Percentiles rank a stretch among this genome's conserved stretches.
These are phyloP conservation scores for Athetis lepigone DNA, from an alignment of 2,888 invertebrate species.

Conservation along the genomic window DNA sequence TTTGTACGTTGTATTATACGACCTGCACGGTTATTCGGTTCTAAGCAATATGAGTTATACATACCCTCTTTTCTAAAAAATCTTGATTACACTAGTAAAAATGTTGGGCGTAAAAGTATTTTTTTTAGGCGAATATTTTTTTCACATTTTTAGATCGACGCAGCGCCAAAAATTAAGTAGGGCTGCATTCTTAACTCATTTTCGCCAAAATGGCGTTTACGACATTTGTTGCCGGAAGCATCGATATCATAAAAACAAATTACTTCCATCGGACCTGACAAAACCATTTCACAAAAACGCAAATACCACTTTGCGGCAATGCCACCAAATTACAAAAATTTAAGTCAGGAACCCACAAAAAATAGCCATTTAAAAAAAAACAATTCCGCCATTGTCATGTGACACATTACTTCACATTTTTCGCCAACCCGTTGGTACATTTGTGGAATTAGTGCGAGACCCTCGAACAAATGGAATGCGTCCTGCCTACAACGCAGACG, in stretches of 20 bases:
- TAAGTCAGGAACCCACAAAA: constrained; percentile 41
- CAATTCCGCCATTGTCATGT: constrained; percentile 70
- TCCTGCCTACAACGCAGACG: constrained; percentile 85
- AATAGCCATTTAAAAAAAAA: constrained; percentile 51
- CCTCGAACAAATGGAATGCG: constrained; percentile 85
- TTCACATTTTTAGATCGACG: too few species aligned
- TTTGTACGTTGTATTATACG: too few species aligned
- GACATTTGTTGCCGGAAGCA: too few species aligned
- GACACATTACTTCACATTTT: constrained; percentile 80
- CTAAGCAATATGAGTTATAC: too few species aligned
- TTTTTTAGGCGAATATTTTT: too few species aligned
- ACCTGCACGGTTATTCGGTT: too few species aligned
- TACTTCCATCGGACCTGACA: not conserved
- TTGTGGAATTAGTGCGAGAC: constrained; percentile 84
- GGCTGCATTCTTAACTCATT: too few species aligned
- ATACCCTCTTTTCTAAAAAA: too few species aligned
- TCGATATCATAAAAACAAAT: constrained; percentile 33
- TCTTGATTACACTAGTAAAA: too few species aligned
- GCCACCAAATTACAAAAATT: constrained; percentile 47
- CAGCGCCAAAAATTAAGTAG: too few species aligned
- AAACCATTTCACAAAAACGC: constrained; percentile 15
- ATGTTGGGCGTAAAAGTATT: too few species aligned
- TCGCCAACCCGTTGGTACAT: constrained; percentile 81
- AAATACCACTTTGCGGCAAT: constrained; percentile 13
- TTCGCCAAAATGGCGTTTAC: too few species aligned